These are phyloP conservation scores for Latrodectus geometricus DNA, from an alignment of 1,140 invertebrate species.

Conservation along the genomic window DNA sequence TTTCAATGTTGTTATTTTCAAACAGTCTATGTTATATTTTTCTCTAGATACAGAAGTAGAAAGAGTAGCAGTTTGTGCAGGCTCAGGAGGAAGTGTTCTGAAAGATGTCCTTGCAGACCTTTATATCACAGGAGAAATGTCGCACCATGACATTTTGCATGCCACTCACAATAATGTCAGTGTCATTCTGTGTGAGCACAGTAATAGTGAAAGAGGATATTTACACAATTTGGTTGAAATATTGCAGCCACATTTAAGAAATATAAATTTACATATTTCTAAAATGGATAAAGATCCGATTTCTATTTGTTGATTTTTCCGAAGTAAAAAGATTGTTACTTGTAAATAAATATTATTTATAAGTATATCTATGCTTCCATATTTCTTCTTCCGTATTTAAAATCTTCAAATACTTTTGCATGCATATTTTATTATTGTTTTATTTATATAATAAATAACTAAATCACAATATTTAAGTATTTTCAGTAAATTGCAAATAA, in stretches of 20 bases:
- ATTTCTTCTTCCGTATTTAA: too few relatives aligned
- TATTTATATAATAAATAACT: too few relatives aligned
- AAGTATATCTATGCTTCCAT: too few relatives aligned
- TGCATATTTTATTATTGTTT: too few relatives aligned
- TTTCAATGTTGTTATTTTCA: neutral
- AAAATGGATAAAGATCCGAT: constrained; percentile 79
- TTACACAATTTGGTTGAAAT: constrained; percentile 70
- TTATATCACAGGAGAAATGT: constrained; percentile 94
- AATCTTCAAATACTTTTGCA: too few relatives aligned
- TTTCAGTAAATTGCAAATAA: too few relatives aligned
- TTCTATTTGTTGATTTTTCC: constrained; percentile 68
- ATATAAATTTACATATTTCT: constrained; percentile 79
- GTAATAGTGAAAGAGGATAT: constrained; percentile 94
- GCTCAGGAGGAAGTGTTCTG: constrained; percentile 85
- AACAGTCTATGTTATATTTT: neutral
- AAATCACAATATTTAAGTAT: too few relatives aligned
- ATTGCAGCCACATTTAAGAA: constrained; percentile 69
- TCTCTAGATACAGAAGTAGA: constrained; percentile 66
- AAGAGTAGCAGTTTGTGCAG: constrained; percentile 87
- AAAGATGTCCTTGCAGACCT: constrained; percentile 80
- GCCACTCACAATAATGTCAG: constrained; percentile 78
- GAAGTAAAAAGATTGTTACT: too few relatives aligned
- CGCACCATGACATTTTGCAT: constrained; percentile 94
- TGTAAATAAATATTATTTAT: too few relatives aligned
- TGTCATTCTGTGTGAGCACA: constrained; percentile 93